These are phyloP conservation scores for Diplodus puntazzo DNA, from an alignment of 2,797 vertebrate species.

Conservation along the genomic window DNA sequence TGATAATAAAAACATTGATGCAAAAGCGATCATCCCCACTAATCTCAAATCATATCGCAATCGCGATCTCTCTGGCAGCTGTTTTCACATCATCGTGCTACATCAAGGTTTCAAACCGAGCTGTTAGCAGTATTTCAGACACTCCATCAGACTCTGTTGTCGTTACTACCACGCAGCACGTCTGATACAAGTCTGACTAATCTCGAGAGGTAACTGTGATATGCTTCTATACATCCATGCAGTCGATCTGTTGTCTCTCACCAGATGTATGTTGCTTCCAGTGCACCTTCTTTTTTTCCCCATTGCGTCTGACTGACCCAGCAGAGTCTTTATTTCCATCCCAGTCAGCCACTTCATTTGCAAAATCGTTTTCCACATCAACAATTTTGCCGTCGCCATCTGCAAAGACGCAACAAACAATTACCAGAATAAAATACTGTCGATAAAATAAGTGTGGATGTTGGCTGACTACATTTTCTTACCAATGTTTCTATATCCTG, in stretches of 20 bases:
- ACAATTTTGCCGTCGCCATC: conserved; percentile 1
- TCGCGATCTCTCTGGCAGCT: neutral
- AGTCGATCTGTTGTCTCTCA: conserved; percentile 37
- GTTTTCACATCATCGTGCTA: neutral
- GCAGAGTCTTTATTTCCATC: conserved; percentile 31
- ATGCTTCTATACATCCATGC: neutral
- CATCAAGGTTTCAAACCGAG: no score
- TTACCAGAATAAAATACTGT: neutral
- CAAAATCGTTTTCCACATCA: neutral
- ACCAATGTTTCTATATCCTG: conserved; percentile 43
- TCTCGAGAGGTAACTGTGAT: neutral
- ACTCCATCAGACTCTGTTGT: neutral
- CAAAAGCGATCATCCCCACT: no score
- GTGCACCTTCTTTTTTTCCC: conserved; percentile 22
- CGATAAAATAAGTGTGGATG: neutral
- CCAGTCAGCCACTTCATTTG: conserved; percentile 15
- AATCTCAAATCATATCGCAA: no score
- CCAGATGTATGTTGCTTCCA: conserved; percentile 57
- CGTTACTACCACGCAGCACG: neutral
- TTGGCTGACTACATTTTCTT: neutral
- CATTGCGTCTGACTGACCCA: conserved; percentile 14
- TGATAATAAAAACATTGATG: no score
- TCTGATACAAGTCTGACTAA: conserved; percentile 7
- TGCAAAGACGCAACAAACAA: conserved; percentile 21
- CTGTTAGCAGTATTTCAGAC: neutral